Conservation (phyloP, 2,888 invertebrate species). For the Allophyes oxyacanthae region DNA sequence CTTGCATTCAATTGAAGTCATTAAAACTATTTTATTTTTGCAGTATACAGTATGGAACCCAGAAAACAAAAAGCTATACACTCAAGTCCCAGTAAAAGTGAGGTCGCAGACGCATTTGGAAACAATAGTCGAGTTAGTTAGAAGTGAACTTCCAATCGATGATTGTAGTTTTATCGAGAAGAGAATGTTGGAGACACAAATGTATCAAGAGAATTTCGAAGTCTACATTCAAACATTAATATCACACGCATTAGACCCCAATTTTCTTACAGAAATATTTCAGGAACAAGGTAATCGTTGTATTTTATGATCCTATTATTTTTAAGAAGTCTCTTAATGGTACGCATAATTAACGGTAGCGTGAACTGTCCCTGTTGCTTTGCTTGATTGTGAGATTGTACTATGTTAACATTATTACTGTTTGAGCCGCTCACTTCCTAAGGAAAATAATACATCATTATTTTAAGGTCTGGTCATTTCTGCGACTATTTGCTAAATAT, state of each 20-base stretch:
- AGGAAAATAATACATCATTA: too few relatives aligned
- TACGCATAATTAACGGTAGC: too few relatives aligned
- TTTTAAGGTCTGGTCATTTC: too few relatives aligned
- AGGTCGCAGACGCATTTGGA: slow-evolving; percentile 93
- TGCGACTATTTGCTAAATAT: too few relatives aligned
- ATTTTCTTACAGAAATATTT: slow-evolving; percentile 96
- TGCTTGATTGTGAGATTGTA: too few relatives aligned
- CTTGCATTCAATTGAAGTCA: too few relatives aligned
- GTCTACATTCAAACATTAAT: slow-evolving; percentile 97
- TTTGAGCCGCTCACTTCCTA: too few relatives aligned
- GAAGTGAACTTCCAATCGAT: slow-evolving; percentile 92
- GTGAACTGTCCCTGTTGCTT: too few relatives aligned
- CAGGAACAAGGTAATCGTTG: slow-evolving; percentile 93
- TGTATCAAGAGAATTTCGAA: slow-evolving; percentile 96
- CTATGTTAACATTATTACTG: too few relatives aligned
- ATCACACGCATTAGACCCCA: slow-evolving; percentile 96
- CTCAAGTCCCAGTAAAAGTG: slow-evolving; percentile 93
- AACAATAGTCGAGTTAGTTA: slow-evolving; percentile 94
- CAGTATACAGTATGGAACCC: slow-evolving; percentile 96
- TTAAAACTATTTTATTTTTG: slow-evolving; percentile 23
- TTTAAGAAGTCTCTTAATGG: not conserved
- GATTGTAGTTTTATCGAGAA: slow-evolving; percentile 93
- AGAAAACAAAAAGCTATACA: slow-evolving; percentile 94
- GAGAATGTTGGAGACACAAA: slow-evolving; percentile 93
- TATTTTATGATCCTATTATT: slow-evolving; percentile 26